A percentile compares a stretch with the other conserved stretches of the same genome.
These are phyloP conservation scores for Acomys russatus DNA, from an alignment of 2,797 vertebrate species.

Conservation along the genomic window DNA sequence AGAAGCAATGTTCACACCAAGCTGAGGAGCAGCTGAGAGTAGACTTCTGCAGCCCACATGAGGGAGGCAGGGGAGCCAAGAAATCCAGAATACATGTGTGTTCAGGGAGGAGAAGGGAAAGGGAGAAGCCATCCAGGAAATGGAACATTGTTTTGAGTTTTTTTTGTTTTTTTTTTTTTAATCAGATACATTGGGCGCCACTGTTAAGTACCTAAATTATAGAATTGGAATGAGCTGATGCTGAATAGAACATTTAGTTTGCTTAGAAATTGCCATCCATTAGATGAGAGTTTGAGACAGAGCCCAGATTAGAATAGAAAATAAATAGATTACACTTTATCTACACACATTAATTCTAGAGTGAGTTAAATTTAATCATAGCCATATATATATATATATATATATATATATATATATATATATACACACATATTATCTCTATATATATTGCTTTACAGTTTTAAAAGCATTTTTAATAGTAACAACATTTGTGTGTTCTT, in stretches of 20 bases:
- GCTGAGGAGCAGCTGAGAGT: background rate
- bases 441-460: slow-evolving; percentile 42
- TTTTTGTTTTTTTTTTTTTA: background rate
- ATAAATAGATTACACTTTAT: slow-evolving; percentile 56
- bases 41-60: background rate
- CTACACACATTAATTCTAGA: slow-evolving; percentile 59
- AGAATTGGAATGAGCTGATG: slow-evolving; percentile 18
- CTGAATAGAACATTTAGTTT: slow-evolving; percentile 43
- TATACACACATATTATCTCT: background rate
- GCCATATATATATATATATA: background rate
- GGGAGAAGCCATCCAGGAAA: background rate
- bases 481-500: slow-evolving; percentile 6
- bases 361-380: slow-evolving; percentile 58
- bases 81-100: background rate
- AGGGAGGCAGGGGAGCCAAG: background rate
- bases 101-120: background rate
- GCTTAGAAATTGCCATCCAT: slow-evolving; percentile 15
- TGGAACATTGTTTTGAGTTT: background rate
- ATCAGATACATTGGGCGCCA: background rate
- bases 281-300: slow-evolving; percentile 39
- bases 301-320: slow-evolving; percentile 56
- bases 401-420: background rate
- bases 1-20: background rate
- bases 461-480: slow-evolving; percentile 47
- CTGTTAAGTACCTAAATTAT: slow-evolving; percentile 19